Base-by-base conservation (phyloP, 2,113 vertebrate genomes). In the Engystomops pustulosus region DNA sequence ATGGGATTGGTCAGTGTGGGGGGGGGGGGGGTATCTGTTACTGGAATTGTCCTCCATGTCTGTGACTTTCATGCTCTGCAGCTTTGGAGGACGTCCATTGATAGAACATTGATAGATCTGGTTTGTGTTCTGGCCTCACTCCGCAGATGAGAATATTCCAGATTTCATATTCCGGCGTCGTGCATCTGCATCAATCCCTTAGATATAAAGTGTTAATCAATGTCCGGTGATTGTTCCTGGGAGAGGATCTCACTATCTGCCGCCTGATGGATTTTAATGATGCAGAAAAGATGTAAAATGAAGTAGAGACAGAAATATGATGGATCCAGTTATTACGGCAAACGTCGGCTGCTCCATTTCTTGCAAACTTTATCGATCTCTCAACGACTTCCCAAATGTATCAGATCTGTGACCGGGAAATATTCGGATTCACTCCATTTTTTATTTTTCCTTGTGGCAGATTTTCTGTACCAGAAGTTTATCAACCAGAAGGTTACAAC, bases 271-370 rank as follows among this genome's bases (percentile, higher is more conserved):
- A 58, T 77, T 55, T 36, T 77, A 77, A 77, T 77, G 74, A 77
- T 38, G 74, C 74, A 77, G 74, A 58, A 77, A 55, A 77, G 55
- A 76, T 53, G 49, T 77, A 58, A 77, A 38, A 77, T 58, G 74
- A 58, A 38, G 74, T 58, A 11, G 58, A 77, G 74, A 58, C 51
- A 77, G 49, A 77, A 77, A 77, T 38, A 77, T 55, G 49, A 77
- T 77, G 23, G 74, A 77, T 58, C 49, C 74, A 55, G 49, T 77
- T 77, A 77, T 77, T 36, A 77, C 23, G 30, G 49, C 74, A 23
- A 55, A 77, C 20, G 8, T 15, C 15, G 2, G 74, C 49, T 38
- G 8, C 32, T 77, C 32, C 10, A 23, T 58, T n/a, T 55, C 74
- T 58, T 77, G 5, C 18, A 77, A 36, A 49, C 17, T 11, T 15